A percentile compares a stretch with the other conserved stretches of the same genome.
Conservation (phyloP, 2,113 vertebrate species). For the Benitochromis conjunctus region DNA sequence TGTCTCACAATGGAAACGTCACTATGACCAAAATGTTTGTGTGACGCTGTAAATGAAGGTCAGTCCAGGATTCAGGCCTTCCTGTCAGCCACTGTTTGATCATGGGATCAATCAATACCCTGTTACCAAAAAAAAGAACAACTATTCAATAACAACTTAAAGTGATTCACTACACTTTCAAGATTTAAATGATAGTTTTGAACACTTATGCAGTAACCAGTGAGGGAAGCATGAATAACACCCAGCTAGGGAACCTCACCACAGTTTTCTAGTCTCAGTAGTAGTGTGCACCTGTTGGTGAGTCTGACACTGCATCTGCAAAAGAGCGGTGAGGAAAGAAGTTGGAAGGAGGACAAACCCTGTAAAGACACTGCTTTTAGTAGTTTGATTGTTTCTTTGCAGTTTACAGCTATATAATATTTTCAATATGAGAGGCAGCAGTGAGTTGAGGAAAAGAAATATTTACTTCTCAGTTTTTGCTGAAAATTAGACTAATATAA, state of each 20-base stretch:
- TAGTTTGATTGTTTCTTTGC: neutral
- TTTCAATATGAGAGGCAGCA: neutral
- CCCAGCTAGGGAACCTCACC: neutral
- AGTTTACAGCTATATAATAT: neutral
- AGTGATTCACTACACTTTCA: neutral
- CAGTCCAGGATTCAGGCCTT: neutral
- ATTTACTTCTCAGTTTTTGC: neutral
- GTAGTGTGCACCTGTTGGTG: neutral
- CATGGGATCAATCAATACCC: conserved; percentile 8
- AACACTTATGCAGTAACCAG: neutral
- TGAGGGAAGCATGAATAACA: neutral
- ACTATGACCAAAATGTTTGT: neutral
- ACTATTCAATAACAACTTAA: neutral
- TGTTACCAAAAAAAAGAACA: neutral
- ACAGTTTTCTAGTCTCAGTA: neutral
- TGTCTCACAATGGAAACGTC: neutral
- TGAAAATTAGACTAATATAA: neutral
- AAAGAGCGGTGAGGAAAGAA: neutral
- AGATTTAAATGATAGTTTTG: neutral
- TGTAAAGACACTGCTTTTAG: neutral
- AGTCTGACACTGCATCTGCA: neutral
- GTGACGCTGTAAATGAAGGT: neutral
- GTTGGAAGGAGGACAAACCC: neutral
- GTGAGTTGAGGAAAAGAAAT: no score
- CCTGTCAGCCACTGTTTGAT: neutral